These are phyloP conservation scores for Echeneis naucrates DNA, from an alignment of 2,797 vertebrate species.

Conservation along the genomic window DNA sequence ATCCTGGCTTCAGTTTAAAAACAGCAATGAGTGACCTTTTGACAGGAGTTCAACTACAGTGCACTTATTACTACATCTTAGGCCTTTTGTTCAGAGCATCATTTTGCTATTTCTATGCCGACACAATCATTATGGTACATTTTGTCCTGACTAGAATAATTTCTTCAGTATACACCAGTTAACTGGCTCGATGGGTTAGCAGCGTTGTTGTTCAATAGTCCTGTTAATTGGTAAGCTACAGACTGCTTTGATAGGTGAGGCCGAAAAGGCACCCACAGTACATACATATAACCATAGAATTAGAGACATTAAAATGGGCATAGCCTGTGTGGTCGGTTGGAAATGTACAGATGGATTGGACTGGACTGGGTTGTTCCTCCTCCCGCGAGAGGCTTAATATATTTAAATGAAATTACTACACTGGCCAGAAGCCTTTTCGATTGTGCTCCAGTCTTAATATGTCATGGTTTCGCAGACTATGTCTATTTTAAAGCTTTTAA, in stretches of 20 bases:
- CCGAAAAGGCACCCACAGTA: constrained; percentile 62
- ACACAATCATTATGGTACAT: constrained; percentile 61
- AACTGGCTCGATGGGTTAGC: constrained; percentile 78
- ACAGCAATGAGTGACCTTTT: constrained; percentile 77
- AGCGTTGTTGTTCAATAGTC: constrained; percentile 80
- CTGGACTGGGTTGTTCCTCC: constrained; percentile 45
- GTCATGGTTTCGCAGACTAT: constrained; percentile 60
- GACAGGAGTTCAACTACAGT: constrained; percentile 60
- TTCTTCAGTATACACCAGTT: constrained; percentile 73
- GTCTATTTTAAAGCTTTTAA: constrained; percentile 81
- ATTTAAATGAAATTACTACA: constrained; percentile 55
- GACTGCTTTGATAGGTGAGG: constrained; percentile 78
- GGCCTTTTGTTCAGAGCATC: constrained; percentile 52
- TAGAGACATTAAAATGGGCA: constrained; percentile 76
- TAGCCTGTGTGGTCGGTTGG: constrained; percentile 60
- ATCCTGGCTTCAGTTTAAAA: constrained; percentile 72
- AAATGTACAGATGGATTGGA: constrained; percentile 68
- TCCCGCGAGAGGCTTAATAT: constrained; percentile 45
- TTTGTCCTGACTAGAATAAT: constrained; percentile 65
- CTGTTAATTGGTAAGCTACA: constrained; percentile 78
- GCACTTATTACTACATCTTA: constrained; percentile 67
- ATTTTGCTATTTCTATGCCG: constrained; percentile 62
- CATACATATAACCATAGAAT: constrained; percentile 71
- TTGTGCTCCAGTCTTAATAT: constrained; percentile 54
- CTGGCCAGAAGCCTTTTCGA: constrained; percentile 49